Conservation (phyloP, 1,140 invertebrate species). For the Drosophila subobscura region DNA sequence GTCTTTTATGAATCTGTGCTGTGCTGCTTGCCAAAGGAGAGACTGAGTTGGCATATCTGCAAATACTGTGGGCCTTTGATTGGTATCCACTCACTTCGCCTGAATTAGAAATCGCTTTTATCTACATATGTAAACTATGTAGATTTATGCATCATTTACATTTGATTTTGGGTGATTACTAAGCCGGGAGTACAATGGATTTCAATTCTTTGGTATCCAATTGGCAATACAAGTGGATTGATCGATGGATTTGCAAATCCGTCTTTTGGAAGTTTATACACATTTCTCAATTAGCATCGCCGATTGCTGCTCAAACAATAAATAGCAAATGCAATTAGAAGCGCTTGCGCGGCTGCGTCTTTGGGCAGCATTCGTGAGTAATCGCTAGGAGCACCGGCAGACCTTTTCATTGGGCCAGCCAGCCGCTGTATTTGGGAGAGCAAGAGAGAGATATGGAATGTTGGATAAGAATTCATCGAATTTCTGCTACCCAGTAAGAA, state of each 20-base stretch:
- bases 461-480: conserved; percentile 7
- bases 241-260: neutral
- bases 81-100: conserved; percentile 1
- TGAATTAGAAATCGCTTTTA: conserved; percentile 45
- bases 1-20: conserved; percentile 18
- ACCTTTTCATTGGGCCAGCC: conserved; percentile 37
- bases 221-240: conserved; percentile 14
- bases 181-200: conserved; percentile 22
- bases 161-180: neutral
- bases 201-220: neutral
- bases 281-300: neutral
- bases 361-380: conserved; percentile 27
- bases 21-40: conserved; percentile 33
- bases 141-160: conserved; percentile 9
- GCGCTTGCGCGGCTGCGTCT: neutral
- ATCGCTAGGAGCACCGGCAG: conserved; percentile 33
- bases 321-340: conserved; percentile 14
- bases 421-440: neutral
- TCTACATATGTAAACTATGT: conserved; percentile 5
- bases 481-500: too few relatives aligned
- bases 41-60: conserved; percentile 37
- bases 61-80: conserved; percentile 19
- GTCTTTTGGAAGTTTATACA: neutral
- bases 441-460: neutral
- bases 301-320: neutral